Conservation (phyloP, 2,113 vertebrate species). For the Butorides virescens region DNA sequence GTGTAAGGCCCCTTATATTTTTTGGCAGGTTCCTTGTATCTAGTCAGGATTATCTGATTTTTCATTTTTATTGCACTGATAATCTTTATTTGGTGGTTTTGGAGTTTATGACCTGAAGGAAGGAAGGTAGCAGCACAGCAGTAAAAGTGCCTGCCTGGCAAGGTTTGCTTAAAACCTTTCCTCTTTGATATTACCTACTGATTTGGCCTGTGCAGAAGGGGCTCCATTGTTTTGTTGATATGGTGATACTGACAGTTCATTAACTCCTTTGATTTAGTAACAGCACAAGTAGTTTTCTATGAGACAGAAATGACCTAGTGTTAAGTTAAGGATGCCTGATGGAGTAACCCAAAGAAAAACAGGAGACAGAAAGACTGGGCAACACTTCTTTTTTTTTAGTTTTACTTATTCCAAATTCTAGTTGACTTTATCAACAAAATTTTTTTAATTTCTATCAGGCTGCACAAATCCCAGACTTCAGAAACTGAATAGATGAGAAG, state of each 20-base stretch:
- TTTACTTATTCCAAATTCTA: not conserved
- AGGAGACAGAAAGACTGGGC: not conserved
- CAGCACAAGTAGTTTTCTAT: not conserved
- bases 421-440: not conserved
- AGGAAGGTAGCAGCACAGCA: not conserved
- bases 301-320: not conserved
- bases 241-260: not conserved
- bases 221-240: not conserved
- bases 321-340: not conserved
- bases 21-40: not conserved
- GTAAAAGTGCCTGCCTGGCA: not conserved
- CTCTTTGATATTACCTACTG: not conserved
- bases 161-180: not conserved
- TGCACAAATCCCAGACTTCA: not conserved
- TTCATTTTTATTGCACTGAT: not conserved
- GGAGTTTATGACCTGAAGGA: not conserved
- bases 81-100: not conserved
- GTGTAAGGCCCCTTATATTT: not conserved
- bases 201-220: not conserved
- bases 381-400: not conserved
- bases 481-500: not conserved
- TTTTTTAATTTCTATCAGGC: not conserved
- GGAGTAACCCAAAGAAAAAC: not conserved
- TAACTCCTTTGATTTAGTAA: not conserved
- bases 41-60: not conserved